Conservation (phyloP, 2,113 vertebrate genomes). For the Eudorcas thomsonii region DNA sequence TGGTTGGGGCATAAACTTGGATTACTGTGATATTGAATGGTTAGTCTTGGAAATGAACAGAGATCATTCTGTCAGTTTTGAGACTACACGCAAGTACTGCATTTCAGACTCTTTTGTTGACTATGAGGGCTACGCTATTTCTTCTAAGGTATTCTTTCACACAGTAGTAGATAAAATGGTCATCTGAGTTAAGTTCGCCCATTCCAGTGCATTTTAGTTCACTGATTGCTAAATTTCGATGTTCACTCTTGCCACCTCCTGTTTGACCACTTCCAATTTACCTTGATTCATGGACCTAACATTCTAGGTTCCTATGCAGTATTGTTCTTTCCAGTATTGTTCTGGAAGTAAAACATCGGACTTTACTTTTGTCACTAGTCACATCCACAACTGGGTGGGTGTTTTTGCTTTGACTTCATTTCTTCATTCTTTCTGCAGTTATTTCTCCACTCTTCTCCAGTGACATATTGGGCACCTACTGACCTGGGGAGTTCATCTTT, state of each 20-base stretch:
- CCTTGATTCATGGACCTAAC: not conserved
- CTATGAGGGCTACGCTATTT: not conserved
- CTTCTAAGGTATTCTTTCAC: not conserved
- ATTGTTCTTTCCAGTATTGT: not conserved
- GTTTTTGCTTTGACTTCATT: not conserved
- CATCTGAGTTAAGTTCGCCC: not conserved
- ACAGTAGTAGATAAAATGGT: not conserved
- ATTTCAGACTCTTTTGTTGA: not conserved
- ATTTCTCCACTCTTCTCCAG: not conserved
- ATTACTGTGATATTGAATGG: not conserved
- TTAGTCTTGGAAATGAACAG: not conserved
- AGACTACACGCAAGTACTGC: not conserved
- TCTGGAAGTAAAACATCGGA: not conserved
- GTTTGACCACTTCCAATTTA: not conserved
- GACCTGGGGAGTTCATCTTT: not conserved
- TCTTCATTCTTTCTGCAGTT: not conserved
- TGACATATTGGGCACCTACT: not conserved
- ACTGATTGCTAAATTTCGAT: not conserved
- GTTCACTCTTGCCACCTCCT: not conserved
- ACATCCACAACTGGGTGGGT: not conserved
- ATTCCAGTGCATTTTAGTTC: not conserved
- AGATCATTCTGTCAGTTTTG: not conserved
- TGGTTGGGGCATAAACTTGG: not conserved
- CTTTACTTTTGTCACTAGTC: not conserved
- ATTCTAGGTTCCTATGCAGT: not conserved